Conservation (phyloP, 2,113 vertebrate species). For the Ctenodactylus gundi region DNA sequence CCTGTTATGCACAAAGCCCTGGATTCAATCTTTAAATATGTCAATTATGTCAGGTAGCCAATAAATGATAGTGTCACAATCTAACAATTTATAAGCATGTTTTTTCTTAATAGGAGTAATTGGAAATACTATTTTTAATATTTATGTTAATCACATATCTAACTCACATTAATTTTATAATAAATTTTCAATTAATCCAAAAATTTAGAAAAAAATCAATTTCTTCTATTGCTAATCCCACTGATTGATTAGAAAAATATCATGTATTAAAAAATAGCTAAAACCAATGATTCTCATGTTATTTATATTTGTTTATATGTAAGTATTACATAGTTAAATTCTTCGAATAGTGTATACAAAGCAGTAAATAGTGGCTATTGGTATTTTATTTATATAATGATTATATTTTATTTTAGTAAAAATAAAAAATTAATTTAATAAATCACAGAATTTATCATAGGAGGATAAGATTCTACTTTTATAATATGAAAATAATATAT, state of each 20-base stretch:
- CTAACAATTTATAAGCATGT: background rate
- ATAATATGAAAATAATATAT: background rate
- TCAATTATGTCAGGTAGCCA: background rate
- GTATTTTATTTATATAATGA: background rate
- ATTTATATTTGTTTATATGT: background rate
- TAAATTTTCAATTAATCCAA: background rate
- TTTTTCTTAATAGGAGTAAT: background rate
- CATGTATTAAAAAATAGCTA: background rate
- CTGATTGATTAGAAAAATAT: background rate
- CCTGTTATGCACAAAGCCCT: background rate
- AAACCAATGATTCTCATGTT: background rate
- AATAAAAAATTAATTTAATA: background rate
- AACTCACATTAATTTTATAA: background rate
- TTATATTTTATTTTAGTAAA: background rate
- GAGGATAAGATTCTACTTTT: background rate
- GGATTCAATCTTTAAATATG: background rate
- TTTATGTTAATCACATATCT: background rate
- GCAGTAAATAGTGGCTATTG: background rate
- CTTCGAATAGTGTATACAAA: background rate
- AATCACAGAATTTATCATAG: background rate
- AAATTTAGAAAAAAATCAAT: background rate
- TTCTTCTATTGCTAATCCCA: background rate
- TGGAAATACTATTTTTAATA: background rate
- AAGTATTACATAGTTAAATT: background rate
- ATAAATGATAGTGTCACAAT: background rate